A percentile compares a stretch with the other conserved stretches of the same genome.
phyloP scores from a whole-genome alignment of 2,797 vertebrate genomes.

The Strix occidentalis region DNA sequence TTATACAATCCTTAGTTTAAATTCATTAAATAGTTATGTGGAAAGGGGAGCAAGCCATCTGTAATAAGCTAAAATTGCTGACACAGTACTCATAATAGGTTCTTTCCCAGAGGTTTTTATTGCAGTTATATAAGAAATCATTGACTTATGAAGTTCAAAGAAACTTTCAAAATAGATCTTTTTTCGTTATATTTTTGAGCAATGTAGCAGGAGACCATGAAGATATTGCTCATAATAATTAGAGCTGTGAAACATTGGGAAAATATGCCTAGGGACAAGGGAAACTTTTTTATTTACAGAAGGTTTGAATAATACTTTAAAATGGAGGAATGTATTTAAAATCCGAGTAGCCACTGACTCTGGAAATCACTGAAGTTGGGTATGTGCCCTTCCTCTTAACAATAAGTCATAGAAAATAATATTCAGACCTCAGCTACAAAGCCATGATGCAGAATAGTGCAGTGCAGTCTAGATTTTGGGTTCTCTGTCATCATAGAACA shows the following conservation, averaged over 20 bases:
- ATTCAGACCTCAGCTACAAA: neutral
- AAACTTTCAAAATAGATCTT: constrained; percentile 50
- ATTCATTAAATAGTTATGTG: constrained; percentile 55
- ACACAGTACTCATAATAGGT: constrained; percentile 43
- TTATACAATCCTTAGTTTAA: constrained; percentile 37
- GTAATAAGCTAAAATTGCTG: constrained; percentile 64
- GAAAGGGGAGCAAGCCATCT: constrained; percentile 39
- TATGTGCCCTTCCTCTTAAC: neutral
- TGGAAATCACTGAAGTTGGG: neutral
- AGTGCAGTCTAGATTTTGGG: neutral
- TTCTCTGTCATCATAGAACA: neutral
- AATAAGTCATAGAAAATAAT: neutral
- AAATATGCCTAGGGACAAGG: neutral
- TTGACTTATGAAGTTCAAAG: constrained; percentile 51
- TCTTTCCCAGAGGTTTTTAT: constrained; percentile 70
- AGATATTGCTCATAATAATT: constrained; percentile 29
- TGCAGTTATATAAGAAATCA: constrained; percentile 65
- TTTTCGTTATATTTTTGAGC: constrained; percentile 16
- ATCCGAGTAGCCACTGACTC: neutral
- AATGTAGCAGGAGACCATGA: neutral
- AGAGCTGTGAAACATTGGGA: constrained; percentile 15
- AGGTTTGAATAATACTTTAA: neutral
- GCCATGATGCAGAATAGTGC: accelerated
- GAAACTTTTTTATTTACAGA: neutral
- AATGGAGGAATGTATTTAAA: neutral